Percentiles rank a stretch among this genome's conserved stretches.
Evolutionary conservation across 2,888 invertebrate genomes (phyloP).

Genomic region (Orthosia cruda): DNA sequence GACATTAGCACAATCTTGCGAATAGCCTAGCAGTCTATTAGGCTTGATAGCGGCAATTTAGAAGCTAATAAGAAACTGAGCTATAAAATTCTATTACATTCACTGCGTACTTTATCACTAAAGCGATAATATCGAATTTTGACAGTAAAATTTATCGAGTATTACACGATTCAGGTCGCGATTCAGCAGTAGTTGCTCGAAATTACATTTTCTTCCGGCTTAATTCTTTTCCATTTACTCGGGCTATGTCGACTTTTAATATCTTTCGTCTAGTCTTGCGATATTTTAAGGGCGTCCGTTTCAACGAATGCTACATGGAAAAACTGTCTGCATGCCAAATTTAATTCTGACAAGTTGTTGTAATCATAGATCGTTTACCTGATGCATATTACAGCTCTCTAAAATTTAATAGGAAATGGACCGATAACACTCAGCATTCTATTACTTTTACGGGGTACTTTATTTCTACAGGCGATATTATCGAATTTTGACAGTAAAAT

Average conservation of each 20-base stretch:
- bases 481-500: constrained; percentile 68
- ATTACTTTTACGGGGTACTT: constrained; percentile 62
- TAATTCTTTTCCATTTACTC: constrained; percentile 46
- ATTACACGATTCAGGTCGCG: constrained; percentile 37
- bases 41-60: constrained; percentile 34
- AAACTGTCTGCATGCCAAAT: constrained; percentile 8
- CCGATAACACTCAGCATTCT: constrained; percentile 48
- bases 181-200: constrained; percentile 53
- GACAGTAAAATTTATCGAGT: constrained; percentile 60
- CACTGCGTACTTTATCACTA: constrained; percentile 57
- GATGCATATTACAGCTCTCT: constrained; percentile 17
- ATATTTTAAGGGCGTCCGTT: constrained; percentile 32
- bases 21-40: constrained; percentile 31
- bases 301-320: not conserved
- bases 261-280: constrained; percentile 33
- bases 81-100: constrained; percentile 54
- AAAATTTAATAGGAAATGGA: constrained; percentile 51
- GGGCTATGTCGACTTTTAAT: constrained; percentile 18
- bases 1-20: constrained; percentile 23
- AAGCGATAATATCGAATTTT: constrained; percentile 62
- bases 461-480: constrained; percentile 62
- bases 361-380: constrained; percentile 37
- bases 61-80: constrained; percentile 30
- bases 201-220: constrained; percentile 49
- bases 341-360: constrained; percentile 17